Percentiles rank a stretch among this genome's conserved stretches.
Conservation (phyloP, 2,888 invertebrate genomes). For the Spodoptera exigua region DNA sequence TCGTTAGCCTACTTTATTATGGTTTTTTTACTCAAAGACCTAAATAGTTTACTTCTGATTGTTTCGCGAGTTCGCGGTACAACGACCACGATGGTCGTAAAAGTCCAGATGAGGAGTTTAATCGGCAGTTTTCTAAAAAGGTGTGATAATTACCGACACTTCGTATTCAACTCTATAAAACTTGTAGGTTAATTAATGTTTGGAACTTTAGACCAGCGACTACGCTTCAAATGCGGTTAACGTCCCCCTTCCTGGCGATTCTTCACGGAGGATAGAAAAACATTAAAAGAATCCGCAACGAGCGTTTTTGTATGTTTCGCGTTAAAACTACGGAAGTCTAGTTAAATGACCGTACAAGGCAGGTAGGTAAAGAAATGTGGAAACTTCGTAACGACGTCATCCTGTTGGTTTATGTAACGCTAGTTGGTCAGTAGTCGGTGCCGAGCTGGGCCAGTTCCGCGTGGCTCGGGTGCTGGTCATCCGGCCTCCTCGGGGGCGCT, state of each 20-base stretch:
- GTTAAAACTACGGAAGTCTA: slow-evolving; percentile 46
- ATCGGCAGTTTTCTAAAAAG: too few species aligned
- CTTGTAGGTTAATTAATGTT: slow-evolving; percentile 4
- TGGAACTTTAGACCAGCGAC: slow-evolving; percentile 11
- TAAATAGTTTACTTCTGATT: slow-evolving; percentile 28
- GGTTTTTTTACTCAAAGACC: slow-evolving; percentile 20
- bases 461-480: slow-evolving; percentile 52
- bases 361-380: slow-evolving; percentile 52
- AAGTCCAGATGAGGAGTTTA: too few species aligned
- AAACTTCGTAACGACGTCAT: slow-evolving; percentile 51
- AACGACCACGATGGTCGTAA: too few species aligned
- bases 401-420: slow-evolving; percentile 56
- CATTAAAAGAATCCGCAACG: slow-evolving; percentile 23
- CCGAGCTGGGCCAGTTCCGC: slow-evolving; percentile 40
- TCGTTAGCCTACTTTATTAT: slow-evolving; percentile 36
- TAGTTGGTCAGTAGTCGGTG: slow-evolving; percentile 46
- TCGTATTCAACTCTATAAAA: slow-evolving; percentile 7
- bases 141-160: too few species aligned
- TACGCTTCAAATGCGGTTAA: slow-evolving; percentile 30
- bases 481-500: slow-evolving; percentile 56
- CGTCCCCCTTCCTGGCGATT: slow-evolving; percentile 24
- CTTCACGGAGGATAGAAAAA: slow-evolving; percentile 15
- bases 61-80: slow-evolving; percentile 10
- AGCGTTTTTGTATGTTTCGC: slow-evolving; percentile 28
- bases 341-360: slow-evolving; percentile 46